Evolutionary conservation across 2,797 vertebrate genomes (phyloP), one percentile per base, ranked within the genome.

Genomic region (Betta splendens): DNA sequence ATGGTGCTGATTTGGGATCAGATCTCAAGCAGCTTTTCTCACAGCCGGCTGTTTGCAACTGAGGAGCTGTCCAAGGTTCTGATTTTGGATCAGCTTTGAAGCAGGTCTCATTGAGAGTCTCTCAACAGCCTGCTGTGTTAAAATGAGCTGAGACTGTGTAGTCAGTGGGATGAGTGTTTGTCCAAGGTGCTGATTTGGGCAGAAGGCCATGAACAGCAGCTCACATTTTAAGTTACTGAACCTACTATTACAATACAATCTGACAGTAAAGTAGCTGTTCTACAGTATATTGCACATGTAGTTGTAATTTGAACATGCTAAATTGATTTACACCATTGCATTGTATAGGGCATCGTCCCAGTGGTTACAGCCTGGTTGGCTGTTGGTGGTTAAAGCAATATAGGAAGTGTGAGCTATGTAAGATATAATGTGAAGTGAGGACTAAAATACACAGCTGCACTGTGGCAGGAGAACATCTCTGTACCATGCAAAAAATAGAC

Each of bases 401-500:
- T 17, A 53, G 38, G 12, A 49, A 35, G 12, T 13, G 9, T 22
- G 33, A 36, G 29, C 20, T 46, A 16, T n/a, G n/a, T n/a, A 29
- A 15, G 18, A 13, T 44, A 28, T 51, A 20, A 29, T 35, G 16
- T 28, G n/a, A 47, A 11, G 16, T 51, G 31, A 62, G 43, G 29
- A 23, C 10, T 54, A 1, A 45, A 47, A 52, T 50, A 60, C 5
- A 48, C 26, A 17, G 13, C 8, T 37, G 48, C 39, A 37, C 17
- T 60, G 21, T 33, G 22, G 20, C 11, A 42, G 32, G 33, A 5
- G 43, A 43, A 50, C 49, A 46, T 71, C 23, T 26, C 23, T 72
- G 46, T 61, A 63, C 62, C 73, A 26, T 35, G 23, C 49, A 25
- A 50, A 46, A 35, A 59, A 71, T 39, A 52, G 42, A 71, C 62